Conservation (phyloP, 2,888 invertebrate genomes). For the Diaperis boleti region DNA sequence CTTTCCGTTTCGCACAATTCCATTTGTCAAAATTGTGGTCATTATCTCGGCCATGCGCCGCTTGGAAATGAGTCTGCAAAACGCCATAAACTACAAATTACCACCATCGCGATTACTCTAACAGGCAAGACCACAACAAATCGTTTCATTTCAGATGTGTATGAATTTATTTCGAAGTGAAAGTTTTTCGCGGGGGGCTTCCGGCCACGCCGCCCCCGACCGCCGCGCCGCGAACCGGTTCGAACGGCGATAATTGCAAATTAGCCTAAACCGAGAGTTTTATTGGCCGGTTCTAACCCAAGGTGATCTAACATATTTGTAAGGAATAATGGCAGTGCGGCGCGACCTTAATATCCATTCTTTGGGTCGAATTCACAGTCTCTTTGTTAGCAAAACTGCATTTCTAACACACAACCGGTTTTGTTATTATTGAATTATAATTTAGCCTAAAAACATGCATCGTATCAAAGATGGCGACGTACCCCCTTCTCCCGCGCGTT, state of each 20-base stretch:
- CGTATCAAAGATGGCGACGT: conserved; percentile 56
- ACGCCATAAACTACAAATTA: conserved; percentile 8
- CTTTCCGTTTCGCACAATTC: too few relatives aligned
- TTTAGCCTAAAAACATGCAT: conserved; percentile 64
- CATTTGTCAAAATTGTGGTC: not conserved
- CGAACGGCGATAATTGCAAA: conserved; percentile 52
- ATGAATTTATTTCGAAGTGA: conserved; percentile 5
- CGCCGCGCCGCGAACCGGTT: conserved; percentile 54
- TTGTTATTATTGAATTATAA: conserved; percentile 62
- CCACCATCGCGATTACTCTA: conserved; percentile 3
- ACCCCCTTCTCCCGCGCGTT: conserved; percentile 42
- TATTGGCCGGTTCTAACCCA: conserved; percentile 58
- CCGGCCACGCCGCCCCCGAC: too few relatives aligned
- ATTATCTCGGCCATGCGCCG: not conserved
- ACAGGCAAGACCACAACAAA: conserved; percentile 1
- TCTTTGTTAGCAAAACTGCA: conserved; percentile 63
- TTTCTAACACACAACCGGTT: conserved; percentile 65
- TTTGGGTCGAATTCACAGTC: conserved; percentile 62
- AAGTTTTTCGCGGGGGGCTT: too few relatives aligned
- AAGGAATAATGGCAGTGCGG: conserved; percentile 48
- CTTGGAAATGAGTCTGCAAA: not conserved
- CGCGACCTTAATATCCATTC: conserved; percentile 63
- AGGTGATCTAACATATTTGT: conserved; percentile 62
- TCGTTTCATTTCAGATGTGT: conserved; percentile 7
- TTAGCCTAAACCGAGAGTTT: conserved; percentile 60